These are phyloP conservation scores for Melanerpes aurifrons DNA, from an alignment of 2,113 vertebrate species.

Conservation along the genomic window DNA sequence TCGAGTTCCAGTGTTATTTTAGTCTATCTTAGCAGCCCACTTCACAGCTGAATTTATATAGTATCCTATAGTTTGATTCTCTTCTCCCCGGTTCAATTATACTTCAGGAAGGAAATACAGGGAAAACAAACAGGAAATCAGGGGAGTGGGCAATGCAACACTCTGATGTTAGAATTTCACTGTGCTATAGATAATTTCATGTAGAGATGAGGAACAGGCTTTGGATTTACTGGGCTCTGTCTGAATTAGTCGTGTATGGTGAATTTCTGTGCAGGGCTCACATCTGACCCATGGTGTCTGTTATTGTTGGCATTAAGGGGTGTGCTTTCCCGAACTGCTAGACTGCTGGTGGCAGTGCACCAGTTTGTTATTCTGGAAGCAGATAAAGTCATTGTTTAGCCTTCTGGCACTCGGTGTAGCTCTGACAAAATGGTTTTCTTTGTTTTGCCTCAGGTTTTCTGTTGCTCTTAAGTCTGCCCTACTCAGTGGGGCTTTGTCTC, in stretches of 20 bases:
- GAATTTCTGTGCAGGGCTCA: conserved; percentile 17
- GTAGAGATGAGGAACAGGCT: conserved; percentile 19
- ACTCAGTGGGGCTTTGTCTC: conserved; percentile 16
- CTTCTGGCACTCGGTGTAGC: conserved; percentile 46
- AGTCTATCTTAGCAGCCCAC: neutral
- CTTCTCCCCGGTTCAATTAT: neutral
- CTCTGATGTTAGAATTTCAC: conserved; percentile 23
- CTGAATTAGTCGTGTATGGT: conserved; percentile 42
- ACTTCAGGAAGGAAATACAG: conserved; percentile 3
- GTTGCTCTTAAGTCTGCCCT: conserved; percentile 43
- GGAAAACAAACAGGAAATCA: conserved; percentile 13
- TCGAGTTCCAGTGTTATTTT: neutral
- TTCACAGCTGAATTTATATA: neutral
- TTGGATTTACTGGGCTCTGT: conserved; percentile 33
- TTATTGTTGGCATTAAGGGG: conserved; percentile 60
- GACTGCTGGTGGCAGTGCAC: conserved; percentile 19
- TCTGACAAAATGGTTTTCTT: conserved; percentile 61
- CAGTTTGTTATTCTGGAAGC: conserved; percentile 48
- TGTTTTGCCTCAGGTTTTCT: conserved; percentile 63
- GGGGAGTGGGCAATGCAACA: neutral
- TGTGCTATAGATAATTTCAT: conserved; percentile 34
- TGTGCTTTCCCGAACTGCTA: conserved; percentile 38
- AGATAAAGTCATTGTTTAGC: conserved; percentile 67
- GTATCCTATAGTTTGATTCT: neutral
- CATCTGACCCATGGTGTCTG: conserved; percentile 44